phyloP scores from a whole-genome alignment of 1,140 invertebrate species.

The Drosophila takahashii region DNA sequence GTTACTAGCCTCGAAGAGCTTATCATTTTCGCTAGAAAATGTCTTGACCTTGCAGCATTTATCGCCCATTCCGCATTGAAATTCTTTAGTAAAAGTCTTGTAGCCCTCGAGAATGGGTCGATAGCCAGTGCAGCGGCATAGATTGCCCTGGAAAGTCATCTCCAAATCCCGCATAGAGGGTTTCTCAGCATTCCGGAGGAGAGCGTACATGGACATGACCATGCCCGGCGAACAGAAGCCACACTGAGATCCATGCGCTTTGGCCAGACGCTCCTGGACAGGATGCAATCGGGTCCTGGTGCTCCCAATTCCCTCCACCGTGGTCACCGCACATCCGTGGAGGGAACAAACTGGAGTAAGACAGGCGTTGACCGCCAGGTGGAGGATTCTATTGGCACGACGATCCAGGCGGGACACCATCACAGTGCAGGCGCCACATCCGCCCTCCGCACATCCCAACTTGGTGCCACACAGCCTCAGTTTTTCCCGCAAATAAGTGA shows the following conservation, averaged over 20 bases:
- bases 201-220: conserved; percentile 97
- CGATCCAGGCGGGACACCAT: conserved; percentile 93
- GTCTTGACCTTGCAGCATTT: conserved; percentile 66
- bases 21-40: conserved; percentile 32
- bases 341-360: conserved; percentile 92
- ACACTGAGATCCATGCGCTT: conserved; percentile 95
- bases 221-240: conserved; percentile 97
- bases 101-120: conserved; percentile 95
- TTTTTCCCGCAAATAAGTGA: conserved; percentile 93
- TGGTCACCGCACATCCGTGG: conserved; percentile 94
- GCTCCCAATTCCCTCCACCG: conserved; percentile 94
- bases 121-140: conserved; percentile 96
- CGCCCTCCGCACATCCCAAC: conserved; percentile 96
- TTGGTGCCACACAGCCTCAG: conserved; percentile 94
- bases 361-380: conserved; percentile 95
- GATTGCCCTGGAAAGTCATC: conserved; percentile 95
- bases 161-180: conserved; percentile 91
- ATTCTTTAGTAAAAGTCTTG: conserved; percentile 93
- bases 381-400: conserved; percentile 89
- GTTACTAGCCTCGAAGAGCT: conserved; percentile 88
- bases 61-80: conserved; percentile 87
- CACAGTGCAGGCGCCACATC: conserved; percentile 97
- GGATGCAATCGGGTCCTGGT: conserved; percentile 90
- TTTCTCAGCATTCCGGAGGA: conserved; percentile 89
- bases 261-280: conserved; percentile 94